Percentiles rank a stretch among this genome's conserved stretches.
phyloP scores from a whole-genome alignment of 2,113 vertebrate genomes.

The Hymenochirus boettgeri region DNA sequence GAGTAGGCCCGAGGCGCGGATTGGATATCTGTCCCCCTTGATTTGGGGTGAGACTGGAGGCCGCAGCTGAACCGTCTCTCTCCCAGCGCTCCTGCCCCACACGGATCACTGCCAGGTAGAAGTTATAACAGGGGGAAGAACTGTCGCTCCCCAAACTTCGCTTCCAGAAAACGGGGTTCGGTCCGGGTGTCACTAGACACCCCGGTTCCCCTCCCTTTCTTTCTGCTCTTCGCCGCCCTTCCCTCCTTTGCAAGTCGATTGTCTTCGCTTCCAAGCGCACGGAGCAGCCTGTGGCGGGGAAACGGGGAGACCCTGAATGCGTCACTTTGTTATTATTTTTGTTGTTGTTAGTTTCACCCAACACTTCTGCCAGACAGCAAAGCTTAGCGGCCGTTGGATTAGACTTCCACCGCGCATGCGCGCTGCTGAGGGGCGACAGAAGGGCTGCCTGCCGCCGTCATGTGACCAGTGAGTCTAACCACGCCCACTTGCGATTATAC shows the following conservation, averaged over 20 bases:
- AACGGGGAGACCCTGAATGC: neutral
- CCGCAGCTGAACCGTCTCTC: neutral
- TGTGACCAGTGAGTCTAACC: constrained; percentile 6
- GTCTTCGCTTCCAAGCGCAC: neutral
- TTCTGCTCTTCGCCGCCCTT: constrained; percentile 12
- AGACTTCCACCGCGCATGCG: constrained; percentile 11
- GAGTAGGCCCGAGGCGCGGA: neutral
- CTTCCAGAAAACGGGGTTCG: neutral
- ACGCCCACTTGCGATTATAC: neutral
- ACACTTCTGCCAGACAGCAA: neutral
- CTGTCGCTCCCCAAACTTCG: too few species aligned
- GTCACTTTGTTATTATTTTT: constrained; percentile 1
- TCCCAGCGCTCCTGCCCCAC: neutral
- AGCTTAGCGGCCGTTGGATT: constrained; percentile 23
- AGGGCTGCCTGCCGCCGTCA: constrained; percentile 14
- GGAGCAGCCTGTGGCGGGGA: neutral
- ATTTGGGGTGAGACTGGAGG: constrained; percentile 10
- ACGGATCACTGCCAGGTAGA: neutral
- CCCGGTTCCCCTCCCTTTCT: constrained; percentile 12
- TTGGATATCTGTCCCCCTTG: neutral
- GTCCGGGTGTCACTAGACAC: constrained; percentile 16
- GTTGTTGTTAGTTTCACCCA: neutral
- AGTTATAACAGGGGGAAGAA: too few species aligned
- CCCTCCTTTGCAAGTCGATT: neutral
- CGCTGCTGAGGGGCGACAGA: neutral